Percentiles rank a stretch among this genome's conserved stretches.
phyloP scores from a whole-genome alignment of 2,797 vertebrate species.

The Telmatherina bonti region DNA sequence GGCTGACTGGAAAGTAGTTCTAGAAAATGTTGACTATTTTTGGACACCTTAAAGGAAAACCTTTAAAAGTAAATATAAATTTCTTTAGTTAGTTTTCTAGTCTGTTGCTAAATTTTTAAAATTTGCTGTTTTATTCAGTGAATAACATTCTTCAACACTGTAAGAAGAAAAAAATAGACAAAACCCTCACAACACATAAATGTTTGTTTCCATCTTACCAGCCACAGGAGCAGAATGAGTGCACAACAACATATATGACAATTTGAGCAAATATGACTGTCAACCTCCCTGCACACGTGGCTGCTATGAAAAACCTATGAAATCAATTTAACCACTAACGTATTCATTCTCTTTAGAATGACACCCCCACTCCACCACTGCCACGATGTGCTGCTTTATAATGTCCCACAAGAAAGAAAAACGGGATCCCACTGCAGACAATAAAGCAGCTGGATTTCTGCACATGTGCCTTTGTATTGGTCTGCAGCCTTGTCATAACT shows the following conservation, averaged over 20 bases:
- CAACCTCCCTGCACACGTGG: slow-evolving; percentile 32
- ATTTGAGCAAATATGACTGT: slow-evolving; percentile 37
- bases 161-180: no score
- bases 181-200: not conserved
- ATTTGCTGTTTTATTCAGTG: no score
- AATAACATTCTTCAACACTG: no score
- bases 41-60: not conserved
- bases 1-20: not conserved
- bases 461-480: slow-evolving; percentile 80
- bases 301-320: slow-evolving; percentile 38
- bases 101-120: not conserved
- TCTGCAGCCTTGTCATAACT: slow-evolving; percentile 84
- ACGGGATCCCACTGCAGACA: slow-evolving; percentile 66
- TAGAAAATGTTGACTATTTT: not conserved
- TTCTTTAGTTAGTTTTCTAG: not conserved
- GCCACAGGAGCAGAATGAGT: slow-evolving; percentile 20
- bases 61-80: no score
- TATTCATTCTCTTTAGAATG: slow-evolving; percentile 58
- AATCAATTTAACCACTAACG: slow-evolving; percentile 54
- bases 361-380: not conserved
- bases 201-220: not conserved
- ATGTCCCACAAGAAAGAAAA: slow-evolving; percentile 73
- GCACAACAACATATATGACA: slow-evolving; percentile 17
- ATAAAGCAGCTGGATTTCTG: slow-evolving; percentile 83
- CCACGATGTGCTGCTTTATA: slow-evolving; percentile 75